Percentiles rank a stretch among this genome's conserved stretches.
Evolutionary conservation across 2,888 invertebrate genomes (phyloP).

Genomic region (Charanyca ferruginea): DNA sequence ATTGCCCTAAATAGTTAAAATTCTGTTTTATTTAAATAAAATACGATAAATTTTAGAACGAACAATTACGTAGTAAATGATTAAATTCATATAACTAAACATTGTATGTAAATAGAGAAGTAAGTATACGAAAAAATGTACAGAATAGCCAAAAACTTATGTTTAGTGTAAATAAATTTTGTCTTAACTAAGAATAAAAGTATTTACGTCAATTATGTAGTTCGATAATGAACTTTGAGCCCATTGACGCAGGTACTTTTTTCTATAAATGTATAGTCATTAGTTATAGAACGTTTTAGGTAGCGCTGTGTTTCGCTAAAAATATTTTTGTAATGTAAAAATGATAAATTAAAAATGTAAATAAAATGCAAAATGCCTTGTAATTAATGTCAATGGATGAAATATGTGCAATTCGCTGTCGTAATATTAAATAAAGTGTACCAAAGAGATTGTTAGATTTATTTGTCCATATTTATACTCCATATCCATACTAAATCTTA

Average conservation of each 20-base stretch:
- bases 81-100: constrained; percentile 1
- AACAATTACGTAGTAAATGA: constrained; percentile 14
- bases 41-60: constrained; percentile 31
- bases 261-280: constrained; percentile 65
- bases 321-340: constrained; percentile 67
- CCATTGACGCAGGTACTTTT: constrained; percentile 87
- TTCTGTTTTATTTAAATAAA: constrained; percentile 37
- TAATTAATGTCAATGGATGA: constrained; percentile 81
- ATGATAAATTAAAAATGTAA: constrained; percentile 56
- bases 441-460: constrained; percentile 67
- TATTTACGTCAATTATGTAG: constrained; percentile 82
- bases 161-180: constrained; percentile 62
- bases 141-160: constrained; percentile 49
- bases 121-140: constrained; percentile 62
- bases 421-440: constrained; percentile 81
- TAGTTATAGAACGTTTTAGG: constrained; percentile 41
- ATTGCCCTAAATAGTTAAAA: neutral
- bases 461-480: no score
- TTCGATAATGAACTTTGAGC: constrained; percentile 81
- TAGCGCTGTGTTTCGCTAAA: constrained; percentile 55
- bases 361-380: constrained; percentile 73
- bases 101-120: constrained; percentile 56
- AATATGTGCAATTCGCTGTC: constrained; percentile 84
- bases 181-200: constrained; percentile 73
- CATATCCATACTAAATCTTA: no score